Percentiles rank a stretch among this genome's conserved stretches.
Evolutionary conservation across 2,888 invertebrate species (phyloP).

Genomic region (Drosophila flavopinicola): DNA sequence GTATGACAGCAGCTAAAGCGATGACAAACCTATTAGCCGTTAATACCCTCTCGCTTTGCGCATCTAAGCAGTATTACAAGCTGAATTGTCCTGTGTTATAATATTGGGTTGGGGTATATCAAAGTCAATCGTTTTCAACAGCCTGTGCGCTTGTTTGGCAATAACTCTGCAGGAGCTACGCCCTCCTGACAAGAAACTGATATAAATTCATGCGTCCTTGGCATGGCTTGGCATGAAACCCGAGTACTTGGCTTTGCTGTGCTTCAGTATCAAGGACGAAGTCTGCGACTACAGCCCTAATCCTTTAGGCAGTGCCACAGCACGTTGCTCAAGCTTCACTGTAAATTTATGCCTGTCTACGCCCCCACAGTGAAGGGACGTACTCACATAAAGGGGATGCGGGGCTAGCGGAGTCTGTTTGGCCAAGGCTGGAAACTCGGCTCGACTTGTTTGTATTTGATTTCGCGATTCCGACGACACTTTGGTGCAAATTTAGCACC

Average conservation of each 20-base stretch:
- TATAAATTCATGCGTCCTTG: constrained; percentile 13
- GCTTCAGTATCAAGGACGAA: constrained; percentile 51
- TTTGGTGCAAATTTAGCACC: constrained; percentile 70
- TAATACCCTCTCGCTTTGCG: no score
- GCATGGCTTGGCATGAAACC: not conserved
- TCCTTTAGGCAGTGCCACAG: constrained; percentile 70
- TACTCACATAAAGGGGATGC: not conserved
- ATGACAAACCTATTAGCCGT: no score
- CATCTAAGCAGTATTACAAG: no score
- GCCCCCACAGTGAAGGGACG: constrained; percentile 35
- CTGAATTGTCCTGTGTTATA: not conserved
- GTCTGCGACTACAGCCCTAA: constrained; percentile 46
- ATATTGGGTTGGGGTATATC: constrained; percentile 13
- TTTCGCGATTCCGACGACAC: constrained; percentile 67
- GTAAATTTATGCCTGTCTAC: constrained; percentile 69
- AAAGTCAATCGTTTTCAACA: constrained; percentile 28
- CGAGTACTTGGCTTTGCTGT: constrained; percentile 12
- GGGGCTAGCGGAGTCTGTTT: constrained; percentile 19
- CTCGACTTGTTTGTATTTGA: constrained; percentile 70
- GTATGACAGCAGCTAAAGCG: no score
- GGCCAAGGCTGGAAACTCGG: constrained; percentile 34
- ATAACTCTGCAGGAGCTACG: constrained; percentile 41
- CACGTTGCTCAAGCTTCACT: constrained; percentile 51
- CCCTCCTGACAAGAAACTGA: constrained; percentile 17
- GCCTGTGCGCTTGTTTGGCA: constrained; percentile 27